Evolutionary conservation across 2,888 invertebrate genomes (phyloP).

Genomic region (Torymus texanus): DNA sequence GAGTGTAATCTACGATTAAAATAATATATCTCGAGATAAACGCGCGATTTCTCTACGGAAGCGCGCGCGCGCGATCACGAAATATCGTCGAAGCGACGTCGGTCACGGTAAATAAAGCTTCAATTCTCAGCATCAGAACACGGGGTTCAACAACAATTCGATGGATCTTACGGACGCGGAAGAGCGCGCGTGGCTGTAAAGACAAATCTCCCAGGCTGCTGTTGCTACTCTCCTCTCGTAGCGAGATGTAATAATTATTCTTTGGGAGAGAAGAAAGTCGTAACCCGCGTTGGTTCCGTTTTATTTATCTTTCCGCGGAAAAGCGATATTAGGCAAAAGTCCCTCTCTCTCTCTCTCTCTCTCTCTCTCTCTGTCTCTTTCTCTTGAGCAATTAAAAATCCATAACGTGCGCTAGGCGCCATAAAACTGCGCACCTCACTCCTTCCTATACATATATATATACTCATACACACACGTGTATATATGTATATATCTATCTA

Average conservation of each 20-base stretch:
- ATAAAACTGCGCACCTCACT: not conserved
- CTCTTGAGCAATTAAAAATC: slow-evolving; percentile 31
- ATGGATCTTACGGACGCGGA: slow-evolving; percentile 10
- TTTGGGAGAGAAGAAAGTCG: not conserved
- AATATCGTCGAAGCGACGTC: not conserved
- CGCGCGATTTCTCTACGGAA: not conserved
- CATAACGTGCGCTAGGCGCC: slow-evolving; percentile 11
- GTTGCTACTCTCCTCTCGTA: no score
- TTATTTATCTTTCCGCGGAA: slow-evolving; percentile 11
- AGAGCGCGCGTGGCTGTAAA: not conserved
- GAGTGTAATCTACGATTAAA: no score
- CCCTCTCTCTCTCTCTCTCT: not conserved
- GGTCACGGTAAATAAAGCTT: slow-evolving; percentile 28
- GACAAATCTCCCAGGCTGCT: slow-evolving; percentile 11
- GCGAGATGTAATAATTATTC: slow-evolving; percentile 26
- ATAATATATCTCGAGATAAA: no score
- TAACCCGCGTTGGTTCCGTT: not conserved
- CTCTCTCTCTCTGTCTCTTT: not conserved
- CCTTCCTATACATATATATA: no score
- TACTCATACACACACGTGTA: no score
- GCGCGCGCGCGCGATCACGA: not conserved
- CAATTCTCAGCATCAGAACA: not conserved
- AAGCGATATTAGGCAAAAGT: slow-evolving; percentile 13
- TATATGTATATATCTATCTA: no score
- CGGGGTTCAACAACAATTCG: slow-evolving; percentile 7